These are phyloP conservation scores for Ichneumon xanthorius DNA, from an alignment of 2,888 invertebrate genomes.

Conservation along the genomic window DNA sequence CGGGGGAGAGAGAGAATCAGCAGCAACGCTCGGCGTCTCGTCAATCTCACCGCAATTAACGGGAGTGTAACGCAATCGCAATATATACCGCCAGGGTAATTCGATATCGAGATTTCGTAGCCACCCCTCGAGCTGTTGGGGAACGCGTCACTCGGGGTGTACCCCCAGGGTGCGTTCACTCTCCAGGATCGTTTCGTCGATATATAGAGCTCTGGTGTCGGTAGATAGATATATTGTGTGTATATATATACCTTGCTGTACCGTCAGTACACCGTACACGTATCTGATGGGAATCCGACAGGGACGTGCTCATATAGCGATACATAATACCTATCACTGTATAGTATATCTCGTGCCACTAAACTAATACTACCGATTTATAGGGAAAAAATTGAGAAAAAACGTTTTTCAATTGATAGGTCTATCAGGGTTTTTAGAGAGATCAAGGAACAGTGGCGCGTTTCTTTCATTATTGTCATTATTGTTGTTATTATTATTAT, in stretches of 20 bases:
- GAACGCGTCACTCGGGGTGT: conserved; percentile 18
- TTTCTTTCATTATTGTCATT: background rate
- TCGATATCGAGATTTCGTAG: conserved; percentile 67
- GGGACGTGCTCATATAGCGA: background rate
- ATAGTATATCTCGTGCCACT: background rate
- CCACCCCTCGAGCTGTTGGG: conserved; percentile 35
- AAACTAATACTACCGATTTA: background rate
- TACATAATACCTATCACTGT: background rate
- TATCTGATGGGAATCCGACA: conserved; percentile 1
- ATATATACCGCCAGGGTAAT: conserved; percentile 68
- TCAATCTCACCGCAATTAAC: conserved; percentile 71
- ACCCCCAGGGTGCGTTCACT: conserved; percentile 33
- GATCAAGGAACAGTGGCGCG: background rate
- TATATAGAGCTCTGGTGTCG: background rate
- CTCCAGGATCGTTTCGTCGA: conserved; percentile 44
- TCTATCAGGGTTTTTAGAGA: background rate
- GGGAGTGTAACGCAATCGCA: conserved; percentile 70
- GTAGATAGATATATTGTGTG: background rate
- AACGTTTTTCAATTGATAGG: background rate
- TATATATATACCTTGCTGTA: background rate
- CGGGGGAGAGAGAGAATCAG: conserved; percentile 21
- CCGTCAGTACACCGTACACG: background rate
- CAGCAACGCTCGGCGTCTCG: conserved; percentile 45
- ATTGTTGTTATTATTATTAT: too few relatives aligned
- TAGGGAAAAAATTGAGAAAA: background rate